Base-by-base conservation (phyloP, 2,888 invertebrate species). In the Lymantria dispar region DNA sequence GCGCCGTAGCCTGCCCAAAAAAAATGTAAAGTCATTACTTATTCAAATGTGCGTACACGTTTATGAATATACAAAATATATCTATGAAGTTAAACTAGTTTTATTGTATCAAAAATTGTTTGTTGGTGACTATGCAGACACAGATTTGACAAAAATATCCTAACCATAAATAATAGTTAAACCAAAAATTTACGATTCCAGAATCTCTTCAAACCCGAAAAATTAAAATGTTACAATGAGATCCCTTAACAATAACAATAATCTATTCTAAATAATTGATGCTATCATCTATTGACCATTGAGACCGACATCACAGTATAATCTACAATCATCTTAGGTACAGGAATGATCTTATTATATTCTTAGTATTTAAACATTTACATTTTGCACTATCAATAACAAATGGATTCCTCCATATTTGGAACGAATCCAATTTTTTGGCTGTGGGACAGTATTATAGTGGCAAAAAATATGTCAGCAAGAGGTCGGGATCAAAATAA, bases 191-290 rank as follows among this genome's bases (percentile, higher is more conserved):
- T 76, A 76, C 73, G 68, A 79, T 83, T 87, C 85, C 87, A 84
- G 85, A 88, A 84, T 84, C 83, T 85, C 84, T 76, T 78, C 80
- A 78, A 80, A 70, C 68, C 79, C 84, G 80, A 74, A 68, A 73
- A 68, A 73, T 76, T 81, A 86, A 86, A 76, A 82, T 81, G 81
- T 85, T 85, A 87, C 81, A 70, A 87, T 90, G 90, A 90, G 90
- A 90, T 89, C 90, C n/a, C 90, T 89, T 88, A 90, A 87, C 87
- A 83, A 87, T 88, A 90, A 90, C 85, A 87, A 87, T 86, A 87
- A 79, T 85, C 85, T 84, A 83, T 82, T 72, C 86, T 83, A 74
- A 72, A 87, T 89, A 89, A 88, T 89, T 89, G 88, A 89, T 88
- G 80, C 83, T 89, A 89, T 68, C 81, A 83, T 63, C 87, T 88